phyloP scores from a whole-genome alignment of 2,888 invertebrate genomes.

The Microdon myrmicae region DNA sequence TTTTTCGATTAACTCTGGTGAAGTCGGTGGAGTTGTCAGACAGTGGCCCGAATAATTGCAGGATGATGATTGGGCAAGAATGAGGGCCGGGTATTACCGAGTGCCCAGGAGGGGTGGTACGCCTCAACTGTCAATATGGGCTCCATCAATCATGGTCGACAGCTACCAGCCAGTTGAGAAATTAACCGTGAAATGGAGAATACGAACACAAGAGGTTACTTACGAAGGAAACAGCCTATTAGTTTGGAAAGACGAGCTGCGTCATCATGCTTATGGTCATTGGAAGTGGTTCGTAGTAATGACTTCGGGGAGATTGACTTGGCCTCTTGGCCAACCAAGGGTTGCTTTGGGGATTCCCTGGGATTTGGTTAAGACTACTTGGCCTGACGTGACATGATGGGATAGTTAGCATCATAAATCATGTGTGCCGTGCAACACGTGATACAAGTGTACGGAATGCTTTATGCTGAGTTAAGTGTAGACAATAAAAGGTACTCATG shows the following conservation, averaged over 20 bases:
- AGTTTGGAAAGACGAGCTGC: conserved; percentile 33
- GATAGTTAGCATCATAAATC: conserved; percentile 43
- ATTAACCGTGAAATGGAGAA: conserved; percentile 46
- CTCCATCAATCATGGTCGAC: conserved; percentile 44
- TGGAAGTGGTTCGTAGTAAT: conserved; percentile 22
- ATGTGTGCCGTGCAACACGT: conserved; percentile 39
- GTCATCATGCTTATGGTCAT: conserved; percentile 26
- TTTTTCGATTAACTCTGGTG: conserved; percentile 40
- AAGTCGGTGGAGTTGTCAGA: not conserved
- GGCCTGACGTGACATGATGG: conserved; percentile 44
- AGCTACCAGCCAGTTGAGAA: conserved; percentile 15
- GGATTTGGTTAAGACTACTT: conserved; percentile 40
- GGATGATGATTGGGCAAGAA: conserved; percentile 40
- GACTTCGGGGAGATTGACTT: conserved; percentile 46
- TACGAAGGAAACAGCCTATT: conserved; percentile 28
- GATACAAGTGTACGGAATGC: conserved; percentile 3
- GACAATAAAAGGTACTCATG: conserved; percentile 25
- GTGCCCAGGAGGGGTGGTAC: conserved; percentile 5
- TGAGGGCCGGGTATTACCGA: conserved; percentile 22
- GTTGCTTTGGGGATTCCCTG: conserved; percentile 24
- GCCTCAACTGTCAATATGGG: conserved; percentile 47
- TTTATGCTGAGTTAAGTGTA: conserved; percentile 4
- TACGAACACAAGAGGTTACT: conserved; percentile 21
- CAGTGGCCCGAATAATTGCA: conserved; percentile 28
- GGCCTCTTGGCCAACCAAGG: conserved; percentile 12